These are phyloP conservation scores for Spheniscus humboldti DNA, from an alignment of 2,797 vertebrate species.

Conservation along the genomic window DNA sequence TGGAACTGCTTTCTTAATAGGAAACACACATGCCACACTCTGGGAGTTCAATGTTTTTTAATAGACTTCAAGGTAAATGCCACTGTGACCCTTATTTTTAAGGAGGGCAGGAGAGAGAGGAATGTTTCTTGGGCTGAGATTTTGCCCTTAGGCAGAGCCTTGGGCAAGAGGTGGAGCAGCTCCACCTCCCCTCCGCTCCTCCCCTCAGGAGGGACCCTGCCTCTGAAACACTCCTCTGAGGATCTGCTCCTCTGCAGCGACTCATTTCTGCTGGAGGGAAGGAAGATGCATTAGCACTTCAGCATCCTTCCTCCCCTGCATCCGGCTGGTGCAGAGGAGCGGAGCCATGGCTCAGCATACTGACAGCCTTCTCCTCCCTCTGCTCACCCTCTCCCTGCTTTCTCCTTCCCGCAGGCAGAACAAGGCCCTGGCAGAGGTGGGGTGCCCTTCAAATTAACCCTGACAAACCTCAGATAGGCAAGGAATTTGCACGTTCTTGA, in stretches of 20 bases:
- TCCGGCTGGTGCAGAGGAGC: background rate
- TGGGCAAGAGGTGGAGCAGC: constrained; percentile 36
- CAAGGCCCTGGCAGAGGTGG: background rate
- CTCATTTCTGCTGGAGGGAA: background rate
- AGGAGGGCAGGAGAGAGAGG: background rate
- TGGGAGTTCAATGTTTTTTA: constrained; percentile 26
- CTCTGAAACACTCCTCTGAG: background rate
- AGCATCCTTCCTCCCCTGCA: background rate
- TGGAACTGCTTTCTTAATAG: constrained; percentile 56
- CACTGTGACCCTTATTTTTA: constrained; percentile 24
- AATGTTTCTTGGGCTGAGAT: background rate
- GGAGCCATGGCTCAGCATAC: background rate
- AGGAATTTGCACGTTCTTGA: background rate
- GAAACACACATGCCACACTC: constrained; percentile 57
- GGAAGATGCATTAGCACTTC: background rate
- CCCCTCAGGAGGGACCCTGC: background rate
- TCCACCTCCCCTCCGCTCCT: background rate
- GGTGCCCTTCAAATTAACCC: background rate
- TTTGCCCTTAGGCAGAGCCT: constrained; percentile 51
- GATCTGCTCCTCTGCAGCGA: background rate
- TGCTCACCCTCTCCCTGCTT: background rate
- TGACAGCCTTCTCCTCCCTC: background rate
- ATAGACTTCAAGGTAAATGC: constrained; percentile 49
- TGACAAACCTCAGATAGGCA: background rate
- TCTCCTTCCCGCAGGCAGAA: background rate